A percentile compares a stretch with the other conserved stretches of the same genome.
These are phyloP conservation scores for Raja brachyura DNA, from an alignment of 2,113 vertebrate species.

Conservation along the genomic window DNA sequence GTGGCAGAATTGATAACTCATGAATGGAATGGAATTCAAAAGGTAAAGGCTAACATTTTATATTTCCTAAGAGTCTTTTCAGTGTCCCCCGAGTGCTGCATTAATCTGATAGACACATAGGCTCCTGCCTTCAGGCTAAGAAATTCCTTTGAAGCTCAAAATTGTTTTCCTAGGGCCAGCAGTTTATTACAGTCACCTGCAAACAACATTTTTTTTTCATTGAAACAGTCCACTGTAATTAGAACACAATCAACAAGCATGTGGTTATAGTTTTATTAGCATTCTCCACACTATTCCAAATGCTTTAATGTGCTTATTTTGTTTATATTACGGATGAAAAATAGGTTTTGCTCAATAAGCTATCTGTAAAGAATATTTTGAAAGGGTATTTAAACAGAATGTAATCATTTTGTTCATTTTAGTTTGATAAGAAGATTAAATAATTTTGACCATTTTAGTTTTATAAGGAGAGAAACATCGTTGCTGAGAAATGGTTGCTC, in stretches of 20 bases:
- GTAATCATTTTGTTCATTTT: background rate
- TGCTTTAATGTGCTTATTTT: background rate
- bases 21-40: conserved; percentile 18
- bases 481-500: background rate
- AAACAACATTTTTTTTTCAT: conserved; percentile 22
- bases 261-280: background rate
- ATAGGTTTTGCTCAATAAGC: background rate
- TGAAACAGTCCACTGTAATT: conserved; percentile 24
- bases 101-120: conserved; percentile 17
- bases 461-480: background rate
- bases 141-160: conserved; percentile 35
- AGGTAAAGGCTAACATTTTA: conserved; percentile 7
- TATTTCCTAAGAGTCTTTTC: conserved; percentile 25
- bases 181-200: conserved; percentile 30
- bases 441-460: background rate
- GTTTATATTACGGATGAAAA: background rate
- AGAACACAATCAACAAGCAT: conserved; percentile 18
- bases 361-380: background rate
- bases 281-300: background rate
- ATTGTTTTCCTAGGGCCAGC: conserved; percentile 28
- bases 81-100: background rate
- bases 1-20: background rate
- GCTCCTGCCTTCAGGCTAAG: background rate
- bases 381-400: background rate
- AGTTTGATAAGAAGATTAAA: background rate